These are phyloP conservation scores for Brachyrhaphis roseni DNA, from an alignment of 2,797 vertebrate species.

Conservation along the genomic window DNA sequence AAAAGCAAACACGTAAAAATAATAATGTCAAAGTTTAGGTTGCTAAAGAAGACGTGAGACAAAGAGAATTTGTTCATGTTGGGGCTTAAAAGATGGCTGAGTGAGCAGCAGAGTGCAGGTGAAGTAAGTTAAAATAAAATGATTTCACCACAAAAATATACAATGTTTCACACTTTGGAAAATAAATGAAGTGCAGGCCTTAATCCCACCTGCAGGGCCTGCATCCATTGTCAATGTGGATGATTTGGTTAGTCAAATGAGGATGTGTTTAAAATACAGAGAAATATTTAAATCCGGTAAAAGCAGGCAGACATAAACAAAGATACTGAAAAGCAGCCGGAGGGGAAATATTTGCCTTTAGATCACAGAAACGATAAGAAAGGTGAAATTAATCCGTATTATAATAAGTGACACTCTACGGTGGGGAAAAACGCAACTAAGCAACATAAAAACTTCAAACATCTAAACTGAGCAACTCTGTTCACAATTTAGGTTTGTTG, in stretches of 20 bases:
- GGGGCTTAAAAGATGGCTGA: not conserved
- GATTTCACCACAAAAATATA: not conserved
- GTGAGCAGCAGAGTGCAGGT: not conserved
- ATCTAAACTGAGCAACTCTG: not conserved
- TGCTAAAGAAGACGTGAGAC: not conserved
- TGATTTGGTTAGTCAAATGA: constrained; percentile 39
- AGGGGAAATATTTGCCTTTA: not conserved
- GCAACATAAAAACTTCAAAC: not conserved
- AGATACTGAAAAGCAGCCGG: not conserved
- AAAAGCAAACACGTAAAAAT: not conserved
- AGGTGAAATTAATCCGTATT: not conserved
- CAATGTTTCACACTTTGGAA: not conserved
- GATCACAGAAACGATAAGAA: not conserved
- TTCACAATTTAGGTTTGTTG: not conserved
- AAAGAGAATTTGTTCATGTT: not conserved
- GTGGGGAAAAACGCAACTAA: not conserved
- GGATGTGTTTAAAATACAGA: not conserved
- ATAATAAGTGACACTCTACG: not conserved
- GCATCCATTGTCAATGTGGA: constrained; percentile 13
- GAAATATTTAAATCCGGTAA: constrained; percentile 10
- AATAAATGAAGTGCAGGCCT: not conserved
- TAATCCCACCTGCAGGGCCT: constrained; percentile 2
- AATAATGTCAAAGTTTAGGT: not conserved
- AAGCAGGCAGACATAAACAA: constrained; percentile 6
- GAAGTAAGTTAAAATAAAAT: not conserved